Conservation (phyloP, 2,113 vertebrate genomes). For the Perccottus glenii region DNA sequence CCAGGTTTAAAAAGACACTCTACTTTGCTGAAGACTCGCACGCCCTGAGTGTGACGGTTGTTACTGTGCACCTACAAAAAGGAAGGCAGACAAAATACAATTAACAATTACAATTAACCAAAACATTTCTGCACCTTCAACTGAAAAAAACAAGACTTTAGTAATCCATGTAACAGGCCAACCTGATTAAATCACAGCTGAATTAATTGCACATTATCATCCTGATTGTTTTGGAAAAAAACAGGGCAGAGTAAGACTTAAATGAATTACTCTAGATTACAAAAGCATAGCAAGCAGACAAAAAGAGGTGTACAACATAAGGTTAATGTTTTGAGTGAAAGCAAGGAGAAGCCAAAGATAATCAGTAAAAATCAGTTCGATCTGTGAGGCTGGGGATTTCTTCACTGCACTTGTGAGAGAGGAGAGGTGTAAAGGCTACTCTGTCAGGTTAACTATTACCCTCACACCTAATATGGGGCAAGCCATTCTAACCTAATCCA, state of each 20-base stretch:
- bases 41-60: slow-evolving; percentile 88
- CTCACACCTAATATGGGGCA: slow-evolving; percentile 47
- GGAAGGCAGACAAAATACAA: not conserved
- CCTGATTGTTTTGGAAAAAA: slow-evolving; percentile 65
- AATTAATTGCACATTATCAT: slow-evolving; percentile 54
- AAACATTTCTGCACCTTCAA: not conserved
- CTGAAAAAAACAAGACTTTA: slow-evolving; percentile 7
- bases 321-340: slow-evolving; percentile 22
- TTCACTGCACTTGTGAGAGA: not conserved
- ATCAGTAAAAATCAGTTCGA: slow-evolving; percentile 47
- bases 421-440: slow-evolving; percentile 13
- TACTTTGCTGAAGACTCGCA: slow-evolving; percentile 86
- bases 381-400: slow-evolving; percentile 19
- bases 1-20: slow-evolving; percentile 86
- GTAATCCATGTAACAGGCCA: slow-evolving; percentile 23
- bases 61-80: slow-evolving; percentile 88
- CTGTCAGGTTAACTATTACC: slow-evolving; percentile 59
- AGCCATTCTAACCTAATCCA: slow-evolving; percentile 58
- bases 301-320: slow-evolving; percentile 9
- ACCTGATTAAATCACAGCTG: slow-evolving; percentile 39
- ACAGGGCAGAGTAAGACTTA: slow-evolving; percentile 30
- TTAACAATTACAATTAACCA: not conserved
- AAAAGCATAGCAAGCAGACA: slow-evolving; percentile 5
- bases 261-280: slow-evolving; percentile 29
- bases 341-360: slow-evolving; percentile 30